Percentiles rank a stretch among this genome's conserved stretches.
Conservation (phyloP, 2,888 invertebrate genomes). For the Drosophila incognita region DNA sequence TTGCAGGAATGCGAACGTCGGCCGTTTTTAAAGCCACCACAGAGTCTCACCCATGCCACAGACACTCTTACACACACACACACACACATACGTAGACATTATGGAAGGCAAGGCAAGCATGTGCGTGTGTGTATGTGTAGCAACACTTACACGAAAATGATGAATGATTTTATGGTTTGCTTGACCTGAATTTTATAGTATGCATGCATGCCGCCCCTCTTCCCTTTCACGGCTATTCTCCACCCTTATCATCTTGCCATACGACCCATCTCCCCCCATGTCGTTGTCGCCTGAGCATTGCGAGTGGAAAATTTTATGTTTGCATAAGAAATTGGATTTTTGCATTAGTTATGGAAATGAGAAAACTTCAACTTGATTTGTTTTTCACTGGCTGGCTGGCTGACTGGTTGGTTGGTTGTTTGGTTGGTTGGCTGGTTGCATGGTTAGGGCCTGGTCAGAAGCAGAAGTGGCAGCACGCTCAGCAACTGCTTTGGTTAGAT, state of each 20-base stretch:
- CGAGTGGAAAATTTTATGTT: constrained; percentile 82
- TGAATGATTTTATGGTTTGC: constrained; percentile 84
- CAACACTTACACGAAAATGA: constrained; percentile 83
- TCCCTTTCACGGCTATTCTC: neutral
- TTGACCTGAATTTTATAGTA: constrained; percentile 83
- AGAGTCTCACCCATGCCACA: constrained; percentile 53
- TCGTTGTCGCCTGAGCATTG: constrained; percentile 68
- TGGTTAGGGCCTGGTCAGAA: constrained; percentile 62
- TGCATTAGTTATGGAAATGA: constrained; percentile 84
- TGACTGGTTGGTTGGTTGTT: constrained; percentile 13
- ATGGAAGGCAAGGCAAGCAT: constrained; percentile 63
- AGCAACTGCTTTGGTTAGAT: constrained; percentile 65
- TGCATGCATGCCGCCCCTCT: constrained; percentile 65
- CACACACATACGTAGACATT: constrained; percentile 29
- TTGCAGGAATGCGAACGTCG: constrained; percentile 80
- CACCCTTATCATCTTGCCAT: constrained; percentile 8
- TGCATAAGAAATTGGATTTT: constrained; percentile 84
- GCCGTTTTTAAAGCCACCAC: constrained; percentile 80
- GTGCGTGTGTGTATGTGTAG: constrained; percentile 46
- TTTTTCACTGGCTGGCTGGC: constrained; percentile 64
- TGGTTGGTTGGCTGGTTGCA: constrained; percentile 16
- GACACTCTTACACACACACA: constrained; percentile 23
- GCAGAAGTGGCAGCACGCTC: constrained; percentile 54
- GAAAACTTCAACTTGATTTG: constrained; percentile 81
- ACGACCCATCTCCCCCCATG: constrained; percentile 26